These are phyloP conservation scores for Amphiprion ocellaris DNA, from an alignment of 2,113 vertebrate genomes.

Conservation along the genomic window DNA sequence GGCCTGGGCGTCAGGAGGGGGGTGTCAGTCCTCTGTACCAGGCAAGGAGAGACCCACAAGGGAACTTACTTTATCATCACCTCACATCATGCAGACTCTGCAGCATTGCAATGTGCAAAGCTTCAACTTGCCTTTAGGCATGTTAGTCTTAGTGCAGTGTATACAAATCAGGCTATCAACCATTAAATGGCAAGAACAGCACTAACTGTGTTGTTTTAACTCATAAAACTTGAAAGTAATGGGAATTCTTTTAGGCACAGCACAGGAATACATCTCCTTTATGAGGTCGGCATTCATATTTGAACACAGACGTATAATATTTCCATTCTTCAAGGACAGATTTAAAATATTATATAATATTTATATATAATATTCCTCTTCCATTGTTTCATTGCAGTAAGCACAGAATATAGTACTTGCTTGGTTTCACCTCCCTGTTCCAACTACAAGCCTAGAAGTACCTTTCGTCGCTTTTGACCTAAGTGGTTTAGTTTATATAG, in stretches of 20 bases:
- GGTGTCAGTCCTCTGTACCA: constrained; percentile 40
- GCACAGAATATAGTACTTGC: neutral
- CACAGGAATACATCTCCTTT: constrained; percentile 36
- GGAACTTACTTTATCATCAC: constrained; percentile 65
- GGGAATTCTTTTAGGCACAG: constrained; percentile 29
- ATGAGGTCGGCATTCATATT: constrained; percentile 40
- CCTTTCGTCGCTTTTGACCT: constrained; percentile 41
- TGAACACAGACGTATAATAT: constrained; percentile 24
- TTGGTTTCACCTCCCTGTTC: constrained; percentile 3
- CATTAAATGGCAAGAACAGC: constrained; percentile 24
- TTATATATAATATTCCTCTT: neutral
- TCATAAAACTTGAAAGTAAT: constrained; percentile 40
- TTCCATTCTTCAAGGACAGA: constrained; percentile 29
- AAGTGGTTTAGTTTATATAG: constrained; percentile 17
- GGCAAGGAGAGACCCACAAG: constrained; percentile 67
- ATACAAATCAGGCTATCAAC: constrained; percentile 64
- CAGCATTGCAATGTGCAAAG: constrained; percentile 53
- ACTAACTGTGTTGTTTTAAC: constrained; percentile 43
- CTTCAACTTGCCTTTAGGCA: constrained; percentile 50
- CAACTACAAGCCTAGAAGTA: constrained; percentile 1
- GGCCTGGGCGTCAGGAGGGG: constrained; percentile 13
- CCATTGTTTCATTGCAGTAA: neutral
- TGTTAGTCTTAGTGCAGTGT: constrained; percentile 42
- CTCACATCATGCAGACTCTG: constrained; percentile 56
- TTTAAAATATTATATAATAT: neutral